A percentile compares a stretch with the other conserved stretches of the same genome.
Conservation (phyloP, 2,888 invertebrate species). For the Thera obeliscata region DNA sequence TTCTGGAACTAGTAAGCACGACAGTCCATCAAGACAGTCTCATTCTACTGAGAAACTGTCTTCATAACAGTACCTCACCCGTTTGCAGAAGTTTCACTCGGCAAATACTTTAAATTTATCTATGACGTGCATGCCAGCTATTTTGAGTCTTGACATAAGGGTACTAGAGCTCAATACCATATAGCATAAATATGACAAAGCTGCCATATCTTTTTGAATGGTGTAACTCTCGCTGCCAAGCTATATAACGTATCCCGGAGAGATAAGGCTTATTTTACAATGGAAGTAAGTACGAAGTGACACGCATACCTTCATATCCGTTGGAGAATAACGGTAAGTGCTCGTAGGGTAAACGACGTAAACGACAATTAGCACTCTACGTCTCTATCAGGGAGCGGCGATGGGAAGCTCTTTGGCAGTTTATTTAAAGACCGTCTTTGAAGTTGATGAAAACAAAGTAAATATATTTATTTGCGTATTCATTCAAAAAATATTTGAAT, state of each 20-base stretch:
- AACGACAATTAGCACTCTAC: constrained; percentile 21
- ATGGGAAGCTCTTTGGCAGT: constrained; percentile 8
- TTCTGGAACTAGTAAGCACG: constrained; percentile 5
- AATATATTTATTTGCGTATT: too few species aligned
- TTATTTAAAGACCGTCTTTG: constrained; percentile 1
- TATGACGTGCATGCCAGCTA: background rate
- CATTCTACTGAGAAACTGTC: constrained; percentile 14
- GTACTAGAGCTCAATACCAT: background rate
- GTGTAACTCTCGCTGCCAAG: background rate
- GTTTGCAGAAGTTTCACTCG: background rate
- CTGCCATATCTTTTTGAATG: background rate
- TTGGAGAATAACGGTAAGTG: constrained; percentile 27
- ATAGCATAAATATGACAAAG: background rate
- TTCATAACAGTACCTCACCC: constrained; percentile 4
- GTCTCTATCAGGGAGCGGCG: constrained; percentile 4
- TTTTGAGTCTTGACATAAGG: background rate
- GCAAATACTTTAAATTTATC: background rate
- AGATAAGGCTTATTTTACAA: constrained; percentile 6
- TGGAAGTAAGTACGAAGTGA: background rate
- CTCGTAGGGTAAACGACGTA: constrained; percentile 22
- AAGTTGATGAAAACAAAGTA: too few species aligned
- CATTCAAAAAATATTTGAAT: too few species aligned
- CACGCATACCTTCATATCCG: constrained; percentile 10
- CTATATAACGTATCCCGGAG: background rate
- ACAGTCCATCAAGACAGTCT: constrained; percentile 15